Evolutionary conservation across 2,797 vertebrate species (phyloP), one percentile per base, ranked within the genome.

Genomic region (Heterohyrax brucei): DNA sequence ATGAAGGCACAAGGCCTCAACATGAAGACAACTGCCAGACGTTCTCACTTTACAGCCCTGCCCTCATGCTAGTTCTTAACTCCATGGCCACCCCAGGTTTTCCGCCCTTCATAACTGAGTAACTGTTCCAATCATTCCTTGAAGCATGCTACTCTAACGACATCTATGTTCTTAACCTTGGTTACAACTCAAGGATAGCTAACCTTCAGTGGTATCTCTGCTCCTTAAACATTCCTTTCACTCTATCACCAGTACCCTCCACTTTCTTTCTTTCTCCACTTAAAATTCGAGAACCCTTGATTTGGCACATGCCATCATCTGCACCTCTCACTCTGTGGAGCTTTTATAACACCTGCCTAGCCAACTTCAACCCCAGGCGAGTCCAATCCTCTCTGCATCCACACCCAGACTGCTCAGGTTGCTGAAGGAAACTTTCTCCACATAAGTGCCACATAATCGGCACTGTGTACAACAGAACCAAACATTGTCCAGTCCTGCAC

Each of bases 151-250:
- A 77, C 62, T 86, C 53, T 64, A 94, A n/a, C 33, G 89, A 70
- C 12, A 28, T 92, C 46, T 82, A 76, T 39, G 90, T 87, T 89
- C 53, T 77, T 77, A 88, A 83, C 14, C 50, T 93, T 81, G 59
- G 44, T 53, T 93, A n/a, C 30, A 48, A 59, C 12, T 80, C 82
- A 39, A 39, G 39, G 39, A 39, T 87, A 12, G 46, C 62, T 82
- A 33, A 61, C 73, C 14, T 56, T 66, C 83, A 88, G 10, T 39
- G 62, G 10, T 50, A 87, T 46, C 39, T 76, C 75, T 26, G 77
- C 46, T 81, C 13, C 8, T 9, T 87, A 75, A 90, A 8, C 28
- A 77, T 39, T 80, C 81, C n/a, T 75, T 92, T 59, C n/a, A 76
- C 8, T 56, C 48, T 50, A 44, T 79, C 48, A 88, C 10, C 28